Evolutionary conservation across 2,888 invertebrate genomes (phyloP).

Genomic region (Cataglyphis albicans): DNA sequence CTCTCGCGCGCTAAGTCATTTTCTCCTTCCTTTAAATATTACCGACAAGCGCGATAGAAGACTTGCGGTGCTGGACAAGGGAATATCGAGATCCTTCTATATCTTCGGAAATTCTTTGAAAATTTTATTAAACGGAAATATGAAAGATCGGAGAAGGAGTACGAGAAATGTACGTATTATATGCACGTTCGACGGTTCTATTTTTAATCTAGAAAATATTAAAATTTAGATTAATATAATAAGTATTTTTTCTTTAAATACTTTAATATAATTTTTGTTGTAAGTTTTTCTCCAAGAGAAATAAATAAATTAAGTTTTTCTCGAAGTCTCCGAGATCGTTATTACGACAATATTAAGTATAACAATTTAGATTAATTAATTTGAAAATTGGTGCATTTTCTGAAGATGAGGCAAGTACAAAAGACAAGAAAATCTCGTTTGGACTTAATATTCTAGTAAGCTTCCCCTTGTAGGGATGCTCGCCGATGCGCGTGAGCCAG

Average conservation of each 20-base stretch:
- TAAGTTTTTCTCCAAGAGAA: neutral
- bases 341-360: neutral
- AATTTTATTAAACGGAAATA: slow-evolving; percentile 62
- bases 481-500: slow-evolving; percentile 39
- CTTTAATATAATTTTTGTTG: neutral
- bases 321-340: neutral
- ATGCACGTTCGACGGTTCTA: neutral
- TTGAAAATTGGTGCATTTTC: slow-evolving; percentile 48
- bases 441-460: slow-evolving; percentile 58
- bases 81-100: slow-evolving; percentile 35
- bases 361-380: slow-evolving; percentile 55
- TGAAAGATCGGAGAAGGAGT: slow-evolving; percentile 13
- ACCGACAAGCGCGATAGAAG: slow-evolving; percentile 49
- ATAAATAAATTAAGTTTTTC: neutral
- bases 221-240: neutral
- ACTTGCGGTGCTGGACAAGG: neutral
- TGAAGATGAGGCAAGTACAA: neutral
- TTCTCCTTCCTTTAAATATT: slow-evolving; percentile 68
- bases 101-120: slow-evolving; percentile 50
- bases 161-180: neutral
- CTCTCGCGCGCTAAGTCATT: slow-evolving; percentile 62
- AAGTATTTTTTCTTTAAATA: neutral
- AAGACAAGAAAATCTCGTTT: slow-evolving; percentile 25
- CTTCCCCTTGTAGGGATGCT: slow-evolving; percentile 46
- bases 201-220: neutral